phyloP scores from a whole-genome alignment of 2,797 vertebrate genomes.

The Trematomus bernacchii region DNA sequence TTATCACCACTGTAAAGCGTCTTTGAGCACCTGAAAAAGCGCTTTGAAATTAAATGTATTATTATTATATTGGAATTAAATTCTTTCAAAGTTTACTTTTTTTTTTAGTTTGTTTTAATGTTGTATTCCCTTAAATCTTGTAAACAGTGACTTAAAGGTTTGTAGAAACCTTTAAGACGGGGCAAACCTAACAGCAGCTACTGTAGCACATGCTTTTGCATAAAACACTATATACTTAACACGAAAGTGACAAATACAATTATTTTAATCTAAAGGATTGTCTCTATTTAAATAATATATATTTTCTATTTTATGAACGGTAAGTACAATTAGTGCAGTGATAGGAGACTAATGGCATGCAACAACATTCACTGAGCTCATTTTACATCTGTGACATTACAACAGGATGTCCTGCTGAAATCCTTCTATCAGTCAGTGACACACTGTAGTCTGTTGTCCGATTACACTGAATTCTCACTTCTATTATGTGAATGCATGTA shows the following conservation, averaged over 20 bases:
- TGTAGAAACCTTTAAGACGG: not conserved
- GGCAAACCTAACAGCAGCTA: not conserved
- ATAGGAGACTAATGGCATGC: not conserved
- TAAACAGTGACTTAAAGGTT: not conserved
- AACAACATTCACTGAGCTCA: not conserved
- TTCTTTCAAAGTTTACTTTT: not conserved
- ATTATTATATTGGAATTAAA: not conserved
- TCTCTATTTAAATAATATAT: not conserved
- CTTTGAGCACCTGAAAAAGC: too few species aligned
- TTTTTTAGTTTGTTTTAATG: slow-evolving; percentile 9
- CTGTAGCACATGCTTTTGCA: not conserved
- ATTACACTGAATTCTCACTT: slow-evolving; percentile 15
- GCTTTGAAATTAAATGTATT: too few species aligned
- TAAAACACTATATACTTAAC: not conserved
- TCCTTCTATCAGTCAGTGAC: not conserved
- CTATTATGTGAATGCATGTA: slow-evolving; percentile 1
- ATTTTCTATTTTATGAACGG: not conserved
- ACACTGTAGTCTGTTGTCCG: slow-evolving; percentile 11
- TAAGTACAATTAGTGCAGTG: not conserved
- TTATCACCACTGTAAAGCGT: too few species aligned
- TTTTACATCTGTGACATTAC: not conserved
- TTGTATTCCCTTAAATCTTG: not conserved
- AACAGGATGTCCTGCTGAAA: not conserved
- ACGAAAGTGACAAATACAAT: not conserved
- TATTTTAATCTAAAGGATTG: not conserved